phyloP scores from a whole-genome alignment of 2,888 invertebrate genomes.

The Magallana nippona region DNA sequence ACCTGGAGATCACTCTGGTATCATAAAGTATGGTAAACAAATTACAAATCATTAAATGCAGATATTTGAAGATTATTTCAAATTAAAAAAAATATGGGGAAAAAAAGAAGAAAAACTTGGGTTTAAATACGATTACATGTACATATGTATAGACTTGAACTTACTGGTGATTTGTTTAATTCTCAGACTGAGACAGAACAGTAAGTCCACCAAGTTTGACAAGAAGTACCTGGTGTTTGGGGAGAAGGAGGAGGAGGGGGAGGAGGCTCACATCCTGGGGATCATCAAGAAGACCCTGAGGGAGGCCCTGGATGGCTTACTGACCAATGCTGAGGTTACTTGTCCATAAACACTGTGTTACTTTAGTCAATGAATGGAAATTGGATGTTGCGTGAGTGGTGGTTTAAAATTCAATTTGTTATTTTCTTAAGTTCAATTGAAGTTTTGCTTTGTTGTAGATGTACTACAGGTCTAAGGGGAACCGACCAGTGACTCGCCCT shows the following conservation, averaged over 20 bases:
- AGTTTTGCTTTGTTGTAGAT: slow-evolving; percentile 64
- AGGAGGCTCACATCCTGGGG: slow-evolving; percentile 72
- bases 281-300: slow-evolving; percentile 69
- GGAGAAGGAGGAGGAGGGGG: slow-evolving; percentile 69
- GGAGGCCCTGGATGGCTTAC: slow-evolving; percentile 76
- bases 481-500: slow-evolving; percentile 76
- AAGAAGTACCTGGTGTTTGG: slow-evolving; percentile 75
- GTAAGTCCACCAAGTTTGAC: slow-evolving; percentile 72
- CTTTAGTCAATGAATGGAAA: no score
- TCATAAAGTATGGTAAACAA: no score
- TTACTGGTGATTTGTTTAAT: neutral
- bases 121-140: no score
- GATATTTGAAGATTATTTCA: no score
- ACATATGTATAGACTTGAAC: no score
- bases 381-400: no score
- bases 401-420: neutral
- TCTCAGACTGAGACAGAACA: slow-evolving; percentile 57
- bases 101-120: no score
- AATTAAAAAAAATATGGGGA: no score
- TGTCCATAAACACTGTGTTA: no score
- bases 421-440: neutral
- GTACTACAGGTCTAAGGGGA: slow-evolving; percentile 78
- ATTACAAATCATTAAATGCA: no score
- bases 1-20: no score
- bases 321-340: slow-evolving; percentile 76